Base-by-base conservation (phyloP, 2,113 vertebrate species). In the Pteruthius melanotis region DNA sequence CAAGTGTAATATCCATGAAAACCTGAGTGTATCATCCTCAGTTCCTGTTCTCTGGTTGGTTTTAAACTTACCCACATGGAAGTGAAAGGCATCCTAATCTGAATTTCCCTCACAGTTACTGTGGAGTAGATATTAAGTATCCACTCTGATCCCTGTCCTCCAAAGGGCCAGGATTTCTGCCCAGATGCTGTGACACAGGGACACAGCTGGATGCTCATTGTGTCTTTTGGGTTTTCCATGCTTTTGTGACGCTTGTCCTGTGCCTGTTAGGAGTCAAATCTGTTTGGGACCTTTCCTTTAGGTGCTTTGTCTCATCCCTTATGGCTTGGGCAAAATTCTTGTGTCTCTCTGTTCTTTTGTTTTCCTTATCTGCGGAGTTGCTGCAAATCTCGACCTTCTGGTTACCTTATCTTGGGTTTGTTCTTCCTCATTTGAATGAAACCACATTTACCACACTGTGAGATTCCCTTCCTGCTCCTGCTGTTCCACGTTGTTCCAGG, bases 21-120 rank as follows among this genome's bases (percentile, higher is more conserved):
- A 35, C 2, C 0, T 16, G 64, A 74, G 37, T 1, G 0, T 23
- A 10, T 66, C 22, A 30, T 33, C 80, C 11, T 9, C 40, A 17
- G 4, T 54, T 74, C 64, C 40, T 1, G n/a, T 53, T 61, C 47
- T 78, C 28, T 69, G 39, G 1, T 13, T 45, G 54, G 13, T 61
- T 21, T 39, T n/a, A 28, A 45, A 61, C 47, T 60, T 39, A n/a
- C n/a, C n/a, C 16, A 1, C 23, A 3, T 39, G 47, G 64, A 45
- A 30, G 28, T 39, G 45, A 30, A 20, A 69, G 39, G 27, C 45
- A 30, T 39, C 47, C 15, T 53, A 1, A 4, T 20, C 12, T 78
- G 84, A 22, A 47, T 87, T 78, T 53, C 28, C n/a, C 54, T 87
- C 28, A 15, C 28, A 28, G 63, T 8, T 45, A 15, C 33, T 69